Evolutionary conservation across 2,888 invertebrate species (phyloP).

Genomic region (Neoascia interrupta): DNA sequence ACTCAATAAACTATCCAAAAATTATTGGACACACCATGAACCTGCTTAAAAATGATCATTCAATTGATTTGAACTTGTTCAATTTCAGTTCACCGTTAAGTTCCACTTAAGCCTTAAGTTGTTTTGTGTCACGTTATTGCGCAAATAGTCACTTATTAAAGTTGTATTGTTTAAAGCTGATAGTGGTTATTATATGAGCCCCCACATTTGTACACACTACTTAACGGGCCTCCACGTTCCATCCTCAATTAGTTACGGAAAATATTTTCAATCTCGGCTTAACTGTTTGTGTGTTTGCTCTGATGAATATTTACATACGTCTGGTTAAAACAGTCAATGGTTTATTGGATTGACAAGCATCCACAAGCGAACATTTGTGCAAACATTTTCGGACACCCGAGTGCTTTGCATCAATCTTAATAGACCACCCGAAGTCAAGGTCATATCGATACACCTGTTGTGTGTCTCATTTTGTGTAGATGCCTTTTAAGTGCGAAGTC

Average conservation of each 20-base stretch:
- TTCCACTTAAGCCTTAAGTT: no score
- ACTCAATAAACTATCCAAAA: no score
- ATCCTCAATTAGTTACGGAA: constrained; percentile 13
- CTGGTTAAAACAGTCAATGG: neutral
- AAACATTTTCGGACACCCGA: constrained; percentile 4
- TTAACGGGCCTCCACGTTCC: neutral
- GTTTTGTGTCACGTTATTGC: no score
- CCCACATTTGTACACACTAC: neutral
- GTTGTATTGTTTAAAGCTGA: no score
- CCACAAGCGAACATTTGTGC: neutral
- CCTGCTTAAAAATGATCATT: no score
- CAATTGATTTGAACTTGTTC: no score
- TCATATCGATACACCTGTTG: neutral
- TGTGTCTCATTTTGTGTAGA: neutral
- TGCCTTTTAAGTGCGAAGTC: no score
- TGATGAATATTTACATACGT: neutral
- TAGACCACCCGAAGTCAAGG: constrained; percentile 8
- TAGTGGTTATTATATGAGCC: no score
- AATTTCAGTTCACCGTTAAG: no score
- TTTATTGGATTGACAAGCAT: constrained; percentile 6
- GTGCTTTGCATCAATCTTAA: constrained; percentile 20
- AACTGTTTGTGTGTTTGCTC: neutral
- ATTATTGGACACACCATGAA: no score
- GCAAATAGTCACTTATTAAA: no score
- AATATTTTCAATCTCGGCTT: neutral